These are phyloP conservation scores for Petrolisthes cinctipes DNA, from an alignment of 2,888 invertebrate genomes.

Conservation along the genomic window DNA sequence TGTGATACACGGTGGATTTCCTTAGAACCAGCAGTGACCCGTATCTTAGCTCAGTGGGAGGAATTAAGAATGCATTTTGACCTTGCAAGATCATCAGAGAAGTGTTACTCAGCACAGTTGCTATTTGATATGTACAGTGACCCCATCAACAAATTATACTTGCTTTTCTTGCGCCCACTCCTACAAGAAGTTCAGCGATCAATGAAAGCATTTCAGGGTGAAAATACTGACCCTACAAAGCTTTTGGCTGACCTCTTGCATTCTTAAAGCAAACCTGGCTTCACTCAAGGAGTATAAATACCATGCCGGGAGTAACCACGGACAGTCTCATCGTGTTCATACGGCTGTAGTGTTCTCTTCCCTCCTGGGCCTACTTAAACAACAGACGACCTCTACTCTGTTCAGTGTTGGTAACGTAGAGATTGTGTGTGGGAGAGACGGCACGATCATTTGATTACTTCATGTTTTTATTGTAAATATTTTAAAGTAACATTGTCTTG, in stretches of 20 bases:
- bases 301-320: too few species aligned
- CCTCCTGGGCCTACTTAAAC: too few species aligned
- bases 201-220: constrained; percentile 31
- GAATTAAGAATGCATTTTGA: constrained; percentile 26
- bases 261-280: too few species aligned
- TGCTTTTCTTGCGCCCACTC: constrained; percentile 9
- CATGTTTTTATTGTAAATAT: too few species aligned
- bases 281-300: too few species aligned
- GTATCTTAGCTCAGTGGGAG: constrained; percentile 10
- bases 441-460: too few species aligned
- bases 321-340: too few species aligned
- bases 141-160: constrained; percentile 25
- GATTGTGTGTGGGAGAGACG: too few species aligned
- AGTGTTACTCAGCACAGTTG: constrained; percentile 19
- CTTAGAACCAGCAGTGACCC: constrained; percentile 16
- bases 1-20: constrained; percentile 24
- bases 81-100: constrained; percentile 20
- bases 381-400: too few species aligned
- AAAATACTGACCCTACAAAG: constrained; percentile 31
- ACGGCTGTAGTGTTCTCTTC: too few species aligned
- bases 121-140: constrained; percentile 23
- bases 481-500: too few species aligned
- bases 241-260: constrained; percentile 23
- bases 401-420: too few species aligned
- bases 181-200: constrained; percentile 18